These are phyloP conservation scores for Ariopsis seemanni DNA, from an alignment of 2,113 vertebrate species.

Conservation along the genomic window DNA sequence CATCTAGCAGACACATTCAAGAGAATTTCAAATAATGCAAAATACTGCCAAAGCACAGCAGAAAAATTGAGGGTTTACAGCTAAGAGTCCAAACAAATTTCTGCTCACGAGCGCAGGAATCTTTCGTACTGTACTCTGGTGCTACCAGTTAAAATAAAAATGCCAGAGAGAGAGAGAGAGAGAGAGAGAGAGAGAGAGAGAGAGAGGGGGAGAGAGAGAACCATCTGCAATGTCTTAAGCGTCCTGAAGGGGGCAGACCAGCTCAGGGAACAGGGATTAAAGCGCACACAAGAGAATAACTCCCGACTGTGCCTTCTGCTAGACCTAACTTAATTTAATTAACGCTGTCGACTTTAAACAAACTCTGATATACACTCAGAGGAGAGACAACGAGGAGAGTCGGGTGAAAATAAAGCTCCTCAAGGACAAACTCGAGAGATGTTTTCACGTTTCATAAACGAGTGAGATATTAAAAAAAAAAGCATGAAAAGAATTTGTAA, in stretches of 20 bases:
- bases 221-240: slow-evolving; percentile 45
- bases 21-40: background rate
- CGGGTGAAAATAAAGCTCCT: slow-evolving; percentile 17
- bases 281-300: slow-evolving; percentile 61
- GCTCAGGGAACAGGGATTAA: slow-evolving; percentile 61
- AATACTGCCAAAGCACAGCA: background rate
- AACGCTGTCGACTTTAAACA: slow-evolving; percentile 76
- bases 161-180: background rate
- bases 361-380: slow-evolving; percentile 66
- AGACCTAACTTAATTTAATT: slow-evolving; percentile 78
- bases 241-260: slow-evolving; percentile 71
- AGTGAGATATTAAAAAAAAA: background rate
- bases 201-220: background rate
- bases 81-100: background rate
- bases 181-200: background rate
- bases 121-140: background rate
- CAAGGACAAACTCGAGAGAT: background rate
- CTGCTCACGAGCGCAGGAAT: background rate
- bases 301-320: slow-evolving; percentile 72
- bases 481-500: background rate
- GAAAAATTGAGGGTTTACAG: background rate
- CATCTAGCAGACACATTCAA: background rate
- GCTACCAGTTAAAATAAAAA: background rate
- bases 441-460: slow-evolving; percentile 2
- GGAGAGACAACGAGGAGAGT: slow-evolving; percentile 25